Evolutionary conservation across 2,888 invertebrate species (phyloP).

Genomic region (Calliopum simillimum): DNA sequence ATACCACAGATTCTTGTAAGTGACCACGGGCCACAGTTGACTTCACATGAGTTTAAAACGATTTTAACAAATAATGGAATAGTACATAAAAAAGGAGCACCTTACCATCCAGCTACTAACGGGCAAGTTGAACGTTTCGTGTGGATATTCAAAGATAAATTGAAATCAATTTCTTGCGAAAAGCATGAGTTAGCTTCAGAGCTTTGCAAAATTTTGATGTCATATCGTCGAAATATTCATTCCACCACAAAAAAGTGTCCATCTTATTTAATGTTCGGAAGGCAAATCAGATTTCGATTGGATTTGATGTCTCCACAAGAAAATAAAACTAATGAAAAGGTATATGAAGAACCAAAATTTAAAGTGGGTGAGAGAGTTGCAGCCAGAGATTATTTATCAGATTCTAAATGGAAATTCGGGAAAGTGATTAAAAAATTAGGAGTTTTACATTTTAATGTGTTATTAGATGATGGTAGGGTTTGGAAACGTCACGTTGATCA

Average conservation of each 20-base stretch:
- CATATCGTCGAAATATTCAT: conserved; percentile 1
- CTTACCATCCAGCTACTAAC: conserved; percentile 23
- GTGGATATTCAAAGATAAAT: background rate
- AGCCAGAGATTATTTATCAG: background rate
- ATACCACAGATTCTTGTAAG: background rate
- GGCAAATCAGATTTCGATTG: background rate
- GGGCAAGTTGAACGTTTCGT: conserved; percentile 30
- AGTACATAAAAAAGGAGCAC: conserved; percentile 4
- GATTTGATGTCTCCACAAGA: conserved; percentile 4
- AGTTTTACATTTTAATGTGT: conserved; percentile 24
- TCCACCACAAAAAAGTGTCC: conserved; percentile 1
- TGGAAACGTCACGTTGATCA: conserved; percentile 35
- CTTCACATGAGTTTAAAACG: conserved; percentile 10
- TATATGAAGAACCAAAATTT: conserved; percentile 24
- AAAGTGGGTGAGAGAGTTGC: conserved; percentile 26
- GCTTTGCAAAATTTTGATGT: background rate
- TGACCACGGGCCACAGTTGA: conserved; percentile 28
- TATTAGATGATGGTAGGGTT: conserved; percentile 29
- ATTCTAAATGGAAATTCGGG: background rate
- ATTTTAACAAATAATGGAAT: background rate
- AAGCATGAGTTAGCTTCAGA: background rate
- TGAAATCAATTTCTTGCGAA: too few species aligned
- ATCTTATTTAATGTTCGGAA: background rate
- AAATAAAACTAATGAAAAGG: background rate
- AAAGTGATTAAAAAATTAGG: background rate